Conservation (phyloP, 35 echinoderm and acorn worm genomes). For the Lytechinus variegatus region DNA sequence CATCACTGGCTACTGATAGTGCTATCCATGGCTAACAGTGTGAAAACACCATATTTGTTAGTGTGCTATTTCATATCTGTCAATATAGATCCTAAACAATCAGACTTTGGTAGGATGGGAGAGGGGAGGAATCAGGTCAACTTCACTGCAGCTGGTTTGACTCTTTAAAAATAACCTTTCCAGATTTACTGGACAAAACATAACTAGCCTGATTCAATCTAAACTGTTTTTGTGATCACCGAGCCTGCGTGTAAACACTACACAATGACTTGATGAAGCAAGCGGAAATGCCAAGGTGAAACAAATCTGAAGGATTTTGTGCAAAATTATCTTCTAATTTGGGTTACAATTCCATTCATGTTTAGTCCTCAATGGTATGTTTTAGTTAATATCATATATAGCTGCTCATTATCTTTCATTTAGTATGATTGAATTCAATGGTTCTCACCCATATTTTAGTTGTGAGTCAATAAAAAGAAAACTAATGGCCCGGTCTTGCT, state of each 20-base stretch:
- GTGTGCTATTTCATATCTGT: background rate
- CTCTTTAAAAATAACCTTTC: background rate
- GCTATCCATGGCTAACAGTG: too few species aligned
- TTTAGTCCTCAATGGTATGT: background rate
- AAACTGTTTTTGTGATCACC: background rate
- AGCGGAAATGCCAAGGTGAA: background rate
- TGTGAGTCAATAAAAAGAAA: too few species aligned
- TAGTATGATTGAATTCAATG: background rate
- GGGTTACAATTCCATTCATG: background rate
- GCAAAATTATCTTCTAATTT: background rate
- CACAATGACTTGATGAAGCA: background rate
- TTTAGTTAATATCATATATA: background rate
- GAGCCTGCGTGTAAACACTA: background rate
- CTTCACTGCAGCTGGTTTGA: background rate
- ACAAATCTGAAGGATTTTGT: background rate
- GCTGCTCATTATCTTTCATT: background rate
- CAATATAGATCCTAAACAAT: background rate
- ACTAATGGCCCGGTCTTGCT: too few species aligned
- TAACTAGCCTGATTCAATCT: background rate
- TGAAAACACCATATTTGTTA: too few species aligned
- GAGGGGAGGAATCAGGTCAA: background rate
- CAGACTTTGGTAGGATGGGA: background rate
- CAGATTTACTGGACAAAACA: conserved; percentile 11
- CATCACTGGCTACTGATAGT: too few species aligned
- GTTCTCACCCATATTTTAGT: background rate